These are phyloP conservation scores for Bembecia ichneumoniformis DNA, from an alignment of 2,888 invertebrate genomes.

Conservation along the genomic window DNA sequence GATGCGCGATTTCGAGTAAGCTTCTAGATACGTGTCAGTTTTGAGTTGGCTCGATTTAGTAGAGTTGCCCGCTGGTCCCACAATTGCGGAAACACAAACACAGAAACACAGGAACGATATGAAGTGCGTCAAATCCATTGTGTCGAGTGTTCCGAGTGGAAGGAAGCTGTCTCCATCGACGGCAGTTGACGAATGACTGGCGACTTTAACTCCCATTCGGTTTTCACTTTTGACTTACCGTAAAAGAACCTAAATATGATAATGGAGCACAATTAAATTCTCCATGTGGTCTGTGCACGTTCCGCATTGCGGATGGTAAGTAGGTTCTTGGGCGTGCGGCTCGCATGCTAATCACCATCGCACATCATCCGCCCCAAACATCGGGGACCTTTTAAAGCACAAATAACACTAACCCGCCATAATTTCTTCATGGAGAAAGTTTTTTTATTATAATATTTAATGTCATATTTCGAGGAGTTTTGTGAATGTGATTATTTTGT, in stretches of 20 bases:
- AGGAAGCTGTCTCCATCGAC: slow-evolving; percentile 64
- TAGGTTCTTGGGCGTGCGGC: slow-evolving; percentile 42
- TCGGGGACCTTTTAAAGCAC: slow-evolving; percentile 48
- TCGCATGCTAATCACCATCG: slow-evolving; percentile 53
- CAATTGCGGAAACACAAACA: slow-evolving; percentile 46
- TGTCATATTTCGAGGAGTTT: neutral
- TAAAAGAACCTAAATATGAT: slow-evolving; percentile 72
- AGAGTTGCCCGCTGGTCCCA: slow-evolving; percentile 45
- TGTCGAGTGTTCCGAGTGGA: slow-evolving; percentile 32
- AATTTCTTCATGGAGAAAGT: slow-evolving; percentile 56
- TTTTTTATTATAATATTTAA: slow-evolving; percentile 15
- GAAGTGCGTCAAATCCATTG: slow-evolving; percentile 39
- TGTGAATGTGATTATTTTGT: too few species aligned
- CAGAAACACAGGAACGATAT: slow-evolving; percentile 33
- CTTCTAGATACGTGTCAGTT: slow-evolving; percentile 77
- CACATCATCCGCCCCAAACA: slow-evolving; percentile 38
- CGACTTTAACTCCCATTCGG: slow-evolving; percentile 49
- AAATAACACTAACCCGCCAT: slow-evolving; percentile 48
- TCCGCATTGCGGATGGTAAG: slow-evolving; percentile 69
- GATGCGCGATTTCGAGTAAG: slow-evolving; percentile 72
- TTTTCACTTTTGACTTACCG: slow-evolving; percentile 72
- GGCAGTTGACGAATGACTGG: slow-evolving; percentile 62
- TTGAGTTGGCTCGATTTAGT: slow-evolving; percentile 39
- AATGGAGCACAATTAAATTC: slow-evolving; percentile 72
- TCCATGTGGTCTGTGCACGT: slow-evolving; percentile 56